These are phyloP conservation scores for Laothoe populi DNA, from an alignment of 2,888 invertebrate genomes.

Conservation along the genomic window DNA sequence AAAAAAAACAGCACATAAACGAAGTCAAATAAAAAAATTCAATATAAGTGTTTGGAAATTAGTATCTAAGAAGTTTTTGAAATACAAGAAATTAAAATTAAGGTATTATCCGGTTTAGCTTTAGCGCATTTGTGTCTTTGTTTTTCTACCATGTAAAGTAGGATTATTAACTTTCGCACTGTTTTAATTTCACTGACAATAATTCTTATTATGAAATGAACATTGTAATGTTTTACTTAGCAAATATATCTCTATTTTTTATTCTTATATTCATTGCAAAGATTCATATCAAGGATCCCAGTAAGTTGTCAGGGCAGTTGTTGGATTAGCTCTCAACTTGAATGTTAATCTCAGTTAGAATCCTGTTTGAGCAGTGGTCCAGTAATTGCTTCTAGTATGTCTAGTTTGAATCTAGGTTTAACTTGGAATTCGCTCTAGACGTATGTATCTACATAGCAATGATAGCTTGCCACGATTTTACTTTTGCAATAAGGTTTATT, in stretches of 20 bases:
- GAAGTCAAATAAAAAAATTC: no score
- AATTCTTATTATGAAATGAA: no score
- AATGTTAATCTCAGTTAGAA: conserved; percentile 23
- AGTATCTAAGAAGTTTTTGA: no score
- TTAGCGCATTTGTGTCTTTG: no score
- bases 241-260: background rate
- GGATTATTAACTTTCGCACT: no score
- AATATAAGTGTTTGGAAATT: no score
- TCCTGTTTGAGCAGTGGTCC: conserved; percentile 28
- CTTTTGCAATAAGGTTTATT: background rate
- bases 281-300: background rate
- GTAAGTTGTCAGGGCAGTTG: background rate
- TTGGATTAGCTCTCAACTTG: conserved; percentile 12
- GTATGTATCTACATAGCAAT: no score
- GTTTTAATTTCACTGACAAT: no score
- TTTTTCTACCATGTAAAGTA: no score
- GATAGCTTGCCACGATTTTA: background rate
- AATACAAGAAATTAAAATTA: no score
- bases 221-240: background rate
- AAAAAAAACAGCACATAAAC: no score
- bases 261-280: background rate
- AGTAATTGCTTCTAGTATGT: conserved; percentile 6
- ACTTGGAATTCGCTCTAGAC: background rate
- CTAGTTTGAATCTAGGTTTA: background rate
- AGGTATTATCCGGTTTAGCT: no score